Base-by-base conservation (phyloP, 2,888 invertebrate species). In the Drosophila mayaguana region DNA sequence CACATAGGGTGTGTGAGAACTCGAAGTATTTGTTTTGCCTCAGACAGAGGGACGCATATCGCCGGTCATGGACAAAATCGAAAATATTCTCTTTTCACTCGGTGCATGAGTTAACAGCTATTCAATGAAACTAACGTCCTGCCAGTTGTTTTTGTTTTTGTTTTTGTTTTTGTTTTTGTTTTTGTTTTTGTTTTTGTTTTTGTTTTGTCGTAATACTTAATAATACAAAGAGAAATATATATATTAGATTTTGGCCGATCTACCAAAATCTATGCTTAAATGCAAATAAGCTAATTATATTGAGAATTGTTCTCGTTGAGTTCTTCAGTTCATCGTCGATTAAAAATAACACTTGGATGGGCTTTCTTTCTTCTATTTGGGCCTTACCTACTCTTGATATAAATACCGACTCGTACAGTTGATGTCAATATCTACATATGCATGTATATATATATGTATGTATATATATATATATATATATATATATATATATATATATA, bases 211-310 rank as follows among this genome's bases (percentile, higher is more conserved):
- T 51, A 25, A 8, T 42, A 53, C 14, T 42, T 61, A 53, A 22
- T 56, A 56, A 45, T 56, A 56, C 34, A 22, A 8, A 56, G 20
- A 32, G 9, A 50, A 20, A 1, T 34, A 8, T 12, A 16, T 16
- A 25, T n/a, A n/a, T n/a, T n/a, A n/a, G n/a, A n/a, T n/a, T n/a
- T n/a, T n/a, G n/a, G n/a, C n/a, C n/a, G 25, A 62, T 22, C 20
- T 46, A 18, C 20, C 53, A 34, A 50, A 76, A 59, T 66, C 36
- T 18, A 77, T 62, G 36, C 51, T 74, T 82, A 86, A 86, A 86
- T 86, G 81, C 84, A 83, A 64, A 67, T 69, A 51, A 66, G 63
- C 77, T 78, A 69, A 69, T 63, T 75, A 40, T 78, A 71, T 75
- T 75, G 79, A 81, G 79, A 81, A 80, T 75, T 69, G 20, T 78